phyloP scores from a whole-genome alignment of 2,888 invertebrate species.

The Amblyteles armatorius region DNA sequence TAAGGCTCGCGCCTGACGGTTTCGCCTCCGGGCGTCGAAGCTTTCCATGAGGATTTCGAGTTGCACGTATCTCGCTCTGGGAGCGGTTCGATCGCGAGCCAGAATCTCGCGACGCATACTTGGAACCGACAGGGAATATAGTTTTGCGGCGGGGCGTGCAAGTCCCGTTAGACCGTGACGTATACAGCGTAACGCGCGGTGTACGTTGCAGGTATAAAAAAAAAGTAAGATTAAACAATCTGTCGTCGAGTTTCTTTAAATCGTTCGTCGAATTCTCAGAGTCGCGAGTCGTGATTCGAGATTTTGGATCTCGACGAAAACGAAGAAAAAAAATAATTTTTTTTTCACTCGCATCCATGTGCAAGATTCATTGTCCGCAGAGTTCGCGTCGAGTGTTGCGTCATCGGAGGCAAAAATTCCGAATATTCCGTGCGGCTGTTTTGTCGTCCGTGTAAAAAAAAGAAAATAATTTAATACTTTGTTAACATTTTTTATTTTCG shows the following conservation, averaged over 20 bases:
- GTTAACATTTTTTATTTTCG: not conserved
- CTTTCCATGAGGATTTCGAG: not conserved
- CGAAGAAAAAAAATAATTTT: not conserved
- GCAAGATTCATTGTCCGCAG: not conserved
- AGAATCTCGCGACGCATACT: not conserved
- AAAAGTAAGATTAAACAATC: constrained; percentile 3
- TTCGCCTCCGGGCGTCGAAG: not conserved
- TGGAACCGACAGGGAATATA: not conserved
- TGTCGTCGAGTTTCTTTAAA: not conserved
- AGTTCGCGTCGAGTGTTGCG: not conserved
- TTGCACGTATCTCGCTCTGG: not conserved
- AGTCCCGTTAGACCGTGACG: constrained; percentile 4
- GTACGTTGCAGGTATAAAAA: not conserved
- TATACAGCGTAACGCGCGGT: not conserved
- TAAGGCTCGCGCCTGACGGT: not conserved
- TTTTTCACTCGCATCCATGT: not conserved
- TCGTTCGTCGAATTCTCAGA: not conserved
- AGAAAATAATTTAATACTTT: too few species aligned
- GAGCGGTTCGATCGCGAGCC: not conserved
- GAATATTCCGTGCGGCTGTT: not conserved
- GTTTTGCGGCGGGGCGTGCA: not conserved
- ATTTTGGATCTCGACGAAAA: not conserved
- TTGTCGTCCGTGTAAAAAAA: not conserved
- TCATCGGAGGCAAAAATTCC: not conserved
- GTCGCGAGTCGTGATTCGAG: not conserved